phyloP scores from a whole-genome alignment of 2,797 vertebrate species.

The Pipistrellus nathusii region DNA sequence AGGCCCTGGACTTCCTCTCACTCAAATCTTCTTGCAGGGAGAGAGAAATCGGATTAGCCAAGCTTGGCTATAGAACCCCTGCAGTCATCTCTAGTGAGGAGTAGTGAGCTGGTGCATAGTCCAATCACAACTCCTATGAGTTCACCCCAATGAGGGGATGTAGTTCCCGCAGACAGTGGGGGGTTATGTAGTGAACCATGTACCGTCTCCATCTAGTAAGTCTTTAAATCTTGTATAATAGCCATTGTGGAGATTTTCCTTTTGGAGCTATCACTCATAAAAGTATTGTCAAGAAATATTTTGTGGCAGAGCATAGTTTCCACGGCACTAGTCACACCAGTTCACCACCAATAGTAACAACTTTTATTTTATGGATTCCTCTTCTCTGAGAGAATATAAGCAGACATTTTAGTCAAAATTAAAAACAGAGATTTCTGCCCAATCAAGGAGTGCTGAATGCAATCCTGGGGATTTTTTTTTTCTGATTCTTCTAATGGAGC shows the following conservation, averaged over 20 bases:
- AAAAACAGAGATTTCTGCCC: not conserved
- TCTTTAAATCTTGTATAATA: not conserved
- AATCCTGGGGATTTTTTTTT: not conserved
- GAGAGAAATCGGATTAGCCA: not conserved
- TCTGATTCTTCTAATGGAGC: not conserved
- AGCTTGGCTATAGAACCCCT: not conserved
- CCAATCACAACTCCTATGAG: not conserved
- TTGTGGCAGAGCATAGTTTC: not conserved
- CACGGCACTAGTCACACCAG: not conserved
- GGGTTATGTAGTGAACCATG: not conserved
- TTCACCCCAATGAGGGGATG: no score
- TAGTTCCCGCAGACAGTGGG: not conserved
- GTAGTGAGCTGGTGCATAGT: not conserved
- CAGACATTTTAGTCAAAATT: not conserved
- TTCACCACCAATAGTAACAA: not conserved
- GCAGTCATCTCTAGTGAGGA: not conserved
- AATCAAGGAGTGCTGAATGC: not conserved
- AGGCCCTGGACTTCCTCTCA: not conserved
- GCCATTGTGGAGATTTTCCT: not conserved
- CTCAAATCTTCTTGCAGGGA: not conserved
- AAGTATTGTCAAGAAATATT: not conserved
- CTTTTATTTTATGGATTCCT: not conserved
- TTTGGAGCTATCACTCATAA: slow-evolving; percentile 2
- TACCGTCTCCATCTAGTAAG: not conserved
- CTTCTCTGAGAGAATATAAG: not conserved